Conservation (phyloP, 1,140 invertebrate genomes). For the Trichonephila clavipes region DNA sequence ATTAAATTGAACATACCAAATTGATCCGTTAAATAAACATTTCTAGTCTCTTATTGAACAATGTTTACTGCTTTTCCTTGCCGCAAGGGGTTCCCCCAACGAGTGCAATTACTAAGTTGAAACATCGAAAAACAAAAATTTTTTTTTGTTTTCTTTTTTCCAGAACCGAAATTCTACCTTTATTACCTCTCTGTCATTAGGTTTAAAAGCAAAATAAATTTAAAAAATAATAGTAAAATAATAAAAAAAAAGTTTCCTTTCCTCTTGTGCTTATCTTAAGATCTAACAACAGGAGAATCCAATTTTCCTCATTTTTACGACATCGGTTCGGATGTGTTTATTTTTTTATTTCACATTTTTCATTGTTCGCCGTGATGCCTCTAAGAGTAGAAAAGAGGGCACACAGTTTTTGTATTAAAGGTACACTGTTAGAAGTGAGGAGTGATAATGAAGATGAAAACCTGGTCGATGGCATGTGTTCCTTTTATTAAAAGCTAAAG, state of each 20-base stretch:
- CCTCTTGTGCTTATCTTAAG: conserved; percentile 13
- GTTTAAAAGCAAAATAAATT: conserved; percentile 23
- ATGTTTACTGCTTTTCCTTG: not conserved
- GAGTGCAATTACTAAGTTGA: conserved; percentile 49
- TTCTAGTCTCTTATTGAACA: too few species aligned
- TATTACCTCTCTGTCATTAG: conserved; percentile 66
- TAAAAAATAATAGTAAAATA: not conserved
- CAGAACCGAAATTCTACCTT: conserved; percentile 61
- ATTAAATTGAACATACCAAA: too few species aligned
- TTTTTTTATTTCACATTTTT: conserved; percentile 60
- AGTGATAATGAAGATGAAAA: not conserved
- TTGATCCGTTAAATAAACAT: too few species aligned
- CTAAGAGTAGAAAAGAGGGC: conserved; percentile 14
- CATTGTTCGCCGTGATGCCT: not conserved
- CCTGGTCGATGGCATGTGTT: conserved; percentile 27
- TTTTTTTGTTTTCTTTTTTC: conserved; percentile 18
- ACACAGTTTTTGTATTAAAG: conserved; percentile 51
- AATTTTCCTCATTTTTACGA: conserved; percentile 62
- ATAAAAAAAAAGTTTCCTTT: not conserved
- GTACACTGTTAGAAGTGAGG: conserved; percentile 6
- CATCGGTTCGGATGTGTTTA: conserved; percentile 1
- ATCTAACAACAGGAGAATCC: conserved; percentile 56
- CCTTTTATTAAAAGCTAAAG: conserved; percentile 57
- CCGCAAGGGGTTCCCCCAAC: conserved; percentile 37
- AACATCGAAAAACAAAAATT: conserved; percentile 43